Evolutionary conservation across 2,797 vertebrate genomes (phyloP).

Genomic region (Synaphobranchus kaupii): DNA sequence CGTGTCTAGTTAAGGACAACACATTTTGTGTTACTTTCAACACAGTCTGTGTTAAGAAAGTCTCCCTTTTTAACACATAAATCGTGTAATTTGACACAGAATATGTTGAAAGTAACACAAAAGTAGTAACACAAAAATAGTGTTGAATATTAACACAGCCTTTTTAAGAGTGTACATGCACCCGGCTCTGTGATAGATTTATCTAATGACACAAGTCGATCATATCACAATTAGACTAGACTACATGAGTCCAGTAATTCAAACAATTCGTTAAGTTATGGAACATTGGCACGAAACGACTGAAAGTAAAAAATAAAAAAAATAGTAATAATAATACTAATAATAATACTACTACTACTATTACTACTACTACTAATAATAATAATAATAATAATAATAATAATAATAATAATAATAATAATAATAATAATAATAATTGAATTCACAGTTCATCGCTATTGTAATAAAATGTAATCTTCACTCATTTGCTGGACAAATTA

Average conservation of each 20-base stretch:
- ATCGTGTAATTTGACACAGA: too few species aligned
- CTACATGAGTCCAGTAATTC: background rate
- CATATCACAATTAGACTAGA: background rate
- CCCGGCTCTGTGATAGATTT: background rate
- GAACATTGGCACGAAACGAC: background rate
- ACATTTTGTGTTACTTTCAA: too few species aligned
- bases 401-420: background rate
- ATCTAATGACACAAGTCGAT: background rate
- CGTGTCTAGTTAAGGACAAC: too few species aligned
- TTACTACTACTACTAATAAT: background rate
- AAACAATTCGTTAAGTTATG: background rate
- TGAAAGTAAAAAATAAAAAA: background rate
- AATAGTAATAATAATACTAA: conserved; percentile 6
- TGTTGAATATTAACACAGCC: too few species aligned
- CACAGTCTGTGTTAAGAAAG: too few species aligned
- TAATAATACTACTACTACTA: conserved; percentile 17
- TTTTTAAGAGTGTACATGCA: background rate
- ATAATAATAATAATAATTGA: conserved; percentile 12
- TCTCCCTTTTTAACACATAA: too few species aligned
- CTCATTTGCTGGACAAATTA: conserved; percentile 77
- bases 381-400: background rate
- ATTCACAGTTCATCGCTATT: background rate
- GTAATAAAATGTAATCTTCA: conserved; percentile 44
- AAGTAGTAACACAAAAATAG: too few species aligned
- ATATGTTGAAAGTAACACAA: too few species aligned